Evolutionary conservation across 2,797 vertebrate genomes (phyloP).

Genomic region (Eleutherodactylus coqui): DNA sequence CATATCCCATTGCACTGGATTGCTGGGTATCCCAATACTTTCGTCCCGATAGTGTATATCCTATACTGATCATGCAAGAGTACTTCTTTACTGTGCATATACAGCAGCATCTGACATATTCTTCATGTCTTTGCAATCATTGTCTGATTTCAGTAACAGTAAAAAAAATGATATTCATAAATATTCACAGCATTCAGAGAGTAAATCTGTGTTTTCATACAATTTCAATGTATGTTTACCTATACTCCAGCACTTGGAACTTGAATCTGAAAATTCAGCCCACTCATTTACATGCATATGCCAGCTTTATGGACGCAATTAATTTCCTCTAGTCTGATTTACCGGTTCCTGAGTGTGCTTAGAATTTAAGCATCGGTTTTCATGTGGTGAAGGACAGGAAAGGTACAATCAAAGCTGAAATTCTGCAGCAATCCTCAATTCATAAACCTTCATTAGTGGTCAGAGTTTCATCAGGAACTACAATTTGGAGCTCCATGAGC

Average conservation of each 20-base stretch:
- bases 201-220: slow-evolving; percentile 62
- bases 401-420: slow-evolving; percentile 11
- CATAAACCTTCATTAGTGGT: neutral
- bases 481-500: slow-evolving; percentile 19
- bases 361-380: slow-evolving; percentile 47
- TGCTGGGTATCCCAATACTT: no score
- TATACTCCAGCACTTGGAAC: slow-evolving; percentile 50
- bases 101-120: neutral
- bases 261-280: slow-evolving; percentile 60
- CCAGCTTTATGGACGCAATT: slow-evolving; percentile 64
- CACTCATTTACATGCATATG: slow-evolving; percentile 48
- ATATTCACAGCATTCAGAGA: slow-evolving; percentile 53
- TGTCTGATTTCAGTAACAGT: slow-evolving; percentile 7
- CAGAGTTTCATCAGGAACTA: neutral
- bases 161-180: slow-evolving; percentile 39
- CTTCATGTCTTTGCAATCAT: neutral
- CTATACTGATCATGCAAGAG: neutral
- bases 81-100: neutral
- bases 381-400: slow-evolving; percentile 42
- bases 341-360: slow-evolving; percentile 46
- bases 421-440: neutral
- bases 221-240: slow-evolving; percentile 55
- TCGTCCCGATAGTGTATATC: neutral
- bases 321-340: slow-evolving; percentile 49
- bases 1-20: no score